Base-by-base conservation (phyloP, 2,113 vertebrate species). In the Ardeotis arabs region DNA sequence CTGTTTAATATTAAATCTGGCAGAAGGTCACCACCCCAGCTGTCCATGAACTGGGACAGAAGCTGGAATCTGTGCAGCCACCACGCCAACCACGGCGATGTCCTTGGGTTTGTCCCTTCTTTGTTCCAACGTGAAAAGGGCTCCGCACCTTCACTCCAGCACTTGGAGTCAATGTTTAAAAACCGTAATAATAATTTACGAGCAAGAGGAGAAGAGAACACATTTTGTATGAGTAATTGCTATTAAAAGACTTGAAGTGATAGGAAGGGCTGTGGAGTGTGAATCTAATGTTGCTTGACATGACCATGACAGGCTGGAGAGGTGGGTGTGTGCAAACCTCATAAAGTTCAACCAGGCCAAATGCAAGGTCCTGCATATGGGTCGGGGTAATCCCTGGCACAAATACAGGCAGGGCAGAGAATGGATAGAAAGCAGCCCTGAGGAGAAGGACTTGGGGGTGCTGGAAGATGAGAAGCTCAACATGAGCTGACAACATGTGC, bases 81-180 rank as follows among this genome's bases (percentile, higher is more conserved):
- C 21, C 59, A 70, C 7, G 7, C 4, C 11, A 49, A 13, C 6
- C 23, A 41, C 4, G 6, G 44, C 0, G 1, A 63, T 22, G 7
- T 37, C 7, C 49, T 45, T 58, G 20, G 6, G 9, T 37, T 53
- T 69, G 33, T 3, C 8, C 14, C 4, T 93, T 45, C 52, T 73
- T 39, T 41, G 14, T 80, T 72, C 41, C 41, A n/a, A 72, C 12
- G 16, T 33, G n/a, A 66, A 75, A n/a, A 50, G 52, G 25, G 10
- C 24, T 77, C n/a, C 45, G n/a, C 13, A 21, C 15, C 27, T 66
- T 52, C 31, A 74, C 16, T 27, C 67, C 50, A 49, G 47, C 33
- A 45, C n/a, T 44, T 44, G 9, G n/a, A 60, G 23, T 24, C 18
- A 58, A 49, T 24, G 47, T 56, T 60, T 27, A 44, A 89, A 66